phyloP scores from a whole-genome alignment of 2,797 vertebrate genomes.

The Momotus momota region DNA sequence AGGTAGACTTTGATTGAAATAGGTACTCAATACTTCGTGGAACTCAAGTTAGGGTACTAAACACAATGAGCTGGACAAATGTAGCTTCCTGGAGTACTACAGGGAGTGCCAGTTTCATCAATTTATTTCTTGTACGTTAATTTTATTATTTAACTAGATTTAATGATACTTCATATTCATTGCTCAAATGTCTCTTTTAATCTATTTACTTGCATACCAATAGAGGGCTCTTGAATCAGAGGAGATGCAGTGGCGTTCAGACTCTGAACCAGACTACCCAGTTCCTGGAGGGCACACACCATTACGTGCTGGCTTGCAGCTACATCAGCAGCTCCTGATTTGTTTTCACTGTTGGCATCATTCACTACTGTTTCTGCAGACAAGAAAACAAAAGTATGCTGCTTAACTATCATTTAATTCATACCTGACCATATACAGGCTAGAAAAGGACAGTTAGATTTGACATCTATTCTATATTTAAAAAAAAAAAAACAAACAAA shows the following conservation, averaged over 20 bases:
- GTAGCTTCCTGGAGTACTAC: neutral
- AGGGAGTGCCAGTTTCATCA: neutral
- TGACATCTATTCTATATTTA: neutral
- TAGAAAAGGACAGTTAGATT: neutral
- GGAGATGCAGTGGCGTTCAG: slow-evolving; percentile 95
- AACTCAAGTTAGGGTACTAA: neutral
- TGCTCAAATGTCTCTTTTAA: neutral
- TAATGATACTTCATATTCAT: neutral
- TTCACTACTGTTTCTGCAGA: slow-evolving; percentile 93
- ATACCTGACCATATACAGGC: neutral
- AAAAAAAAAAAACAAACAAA: neutral
- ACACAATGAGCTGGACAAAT: neutral
- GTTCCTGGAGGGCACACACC: slow-evolving; percentile 97
- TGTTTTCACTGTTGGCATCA: slow-evolving; percentile 93
- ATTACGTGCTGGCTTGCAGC: slow-evolving; percentile 98
- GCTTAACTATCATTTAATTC: neutral
- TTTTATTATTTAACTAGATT: neutral
- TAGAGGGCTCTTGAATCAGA: slow-evolving; percentile 95
- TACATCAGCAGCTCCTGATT: slow-evolving; percentile 90
- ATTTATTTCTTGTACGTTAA: neutral
- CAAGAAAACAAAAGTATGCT: slow-evolving; percentile 2
- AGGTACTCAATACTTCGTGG: neutral
- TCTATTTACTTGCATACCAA: slow-evolving; percentile 80
- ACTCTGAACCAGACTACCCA: slow-evolving; percentile 96
- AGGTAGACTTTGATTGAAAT: neutral